Conservation (phyloP, 1,140 invertebrate genomes). For the Mesaphorura yosii region DNA sequence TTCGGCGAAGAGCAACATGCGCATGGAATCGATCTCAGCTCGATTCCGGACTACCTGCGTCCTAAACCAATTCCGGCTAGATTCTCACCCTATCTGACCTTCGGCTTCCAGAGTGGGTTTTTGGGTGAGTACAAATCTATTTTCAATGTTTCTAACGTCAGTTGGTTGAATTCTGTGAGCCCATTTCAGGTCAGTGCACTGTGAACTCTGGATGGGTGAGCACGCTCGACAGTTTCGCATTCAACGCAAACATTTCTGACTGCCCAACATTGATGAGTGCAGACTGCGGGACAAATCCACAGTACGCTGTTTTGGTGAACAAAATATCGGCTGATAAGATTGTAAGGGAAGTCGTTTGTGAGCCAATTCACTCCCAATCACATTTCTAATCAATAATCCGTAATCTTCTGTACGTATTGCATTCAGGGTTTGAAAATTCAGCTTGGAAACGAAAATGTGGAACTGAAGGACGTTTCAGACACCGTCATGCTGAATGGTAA, state of each 20-base stretch:
- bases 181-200: constrained; percentile 19
- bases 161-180: constrained; percentile 7
- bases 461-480: constrained; percentile 4
- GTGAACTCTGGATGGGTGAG: constrained; percentile 19
- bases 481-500: not conserved
- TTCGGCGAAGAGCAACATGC: constrained; percentile 19
- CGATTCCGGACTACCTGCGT: constrained; percentile 11
- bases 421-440: constrained; percentile 18
- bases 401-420: not conserved
- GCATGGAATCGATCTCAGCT: constrained; percentile 22
- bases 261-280: constrained; percentile 29
- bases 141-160: not conserved
- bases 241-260: constrained; percentile 18
- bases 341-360: constrained; percentile 6
- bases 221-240: constrained; percentile 27
- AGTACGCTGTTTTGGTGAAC: constrained; percentile 23
- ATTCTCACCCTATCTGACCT: constrained; percentile 10
- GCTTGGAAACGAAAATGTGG: constrained; percentile 22
- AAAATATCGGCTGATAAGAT: constrained; percentile 17
- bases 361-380: not conserved
- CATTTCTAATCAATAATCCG: not conserved
- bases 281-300: constrained; percentile 27
- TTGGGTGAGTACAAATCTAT: constrained; percentile 6
- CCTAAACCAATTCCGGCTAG: constrained; percentile 14
- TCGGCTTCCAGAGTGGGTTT: constrained; percentile 8